Percentiles rank a stretch among this genome's conserved stretches.
Evolutionary conservation across 2,113 vertebrate genomes (phyloP).

Genomic region (Dendrocopos noguchii): DNA sequence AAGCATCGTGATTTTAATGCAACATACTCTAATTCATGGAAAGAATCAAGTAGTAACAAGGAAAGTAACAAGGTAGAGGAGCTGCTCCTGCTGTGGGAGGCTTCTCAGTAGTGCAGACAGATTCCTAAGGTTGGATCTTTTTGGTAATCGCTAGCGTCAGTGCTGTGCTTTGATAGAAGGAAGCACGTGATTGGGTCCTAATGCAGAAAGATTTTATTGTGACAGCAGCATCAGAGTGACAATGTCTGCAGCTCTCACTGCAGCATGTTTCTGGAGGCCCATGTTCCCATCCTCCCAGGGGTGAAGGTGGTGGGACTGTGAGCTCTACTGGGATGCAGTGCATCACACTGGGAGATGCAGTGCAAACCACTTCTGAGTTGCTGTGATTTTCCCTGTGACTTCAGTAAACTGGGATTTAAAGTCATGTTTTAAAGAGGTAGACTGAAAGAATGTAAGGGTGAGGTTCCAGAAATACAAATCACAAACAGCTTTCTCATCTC

Average conservation of each 20-base stretch:
- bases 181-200: neutral
- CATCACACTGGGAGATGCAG: neutral
- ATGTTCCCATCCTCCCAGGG: neutral
- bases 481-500: neutral
- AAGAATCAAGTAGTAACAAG: no score
- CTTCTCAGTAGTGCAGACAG: neutral
- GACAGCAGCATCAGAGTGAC: neutral
- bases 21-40: fast-evolving
- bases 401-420: neutral
- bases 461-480: neutral
- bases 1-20: fast-evolving
- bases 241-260: fast-evolving
- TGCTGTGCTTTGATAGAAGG: neutral
- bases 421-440: neutral
- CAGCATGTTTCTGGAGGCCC: neutral
- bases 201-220: neutral
- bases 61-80: fast-evolving
- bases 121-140: neutral
- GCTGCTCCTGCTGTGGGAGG: neutral
- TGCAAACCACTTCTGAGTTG: neutral
- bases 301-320: fast-evolving
- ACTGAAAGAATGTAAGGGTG: neutral
- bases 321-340: neutral
- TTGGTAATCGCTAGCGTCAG: neutral
- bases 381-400: neutral